Evolutionary conservation across 2,797 vertebrate genomes (phyloP).

Genomic region (Pseudomugil gertrudae): DNA sequence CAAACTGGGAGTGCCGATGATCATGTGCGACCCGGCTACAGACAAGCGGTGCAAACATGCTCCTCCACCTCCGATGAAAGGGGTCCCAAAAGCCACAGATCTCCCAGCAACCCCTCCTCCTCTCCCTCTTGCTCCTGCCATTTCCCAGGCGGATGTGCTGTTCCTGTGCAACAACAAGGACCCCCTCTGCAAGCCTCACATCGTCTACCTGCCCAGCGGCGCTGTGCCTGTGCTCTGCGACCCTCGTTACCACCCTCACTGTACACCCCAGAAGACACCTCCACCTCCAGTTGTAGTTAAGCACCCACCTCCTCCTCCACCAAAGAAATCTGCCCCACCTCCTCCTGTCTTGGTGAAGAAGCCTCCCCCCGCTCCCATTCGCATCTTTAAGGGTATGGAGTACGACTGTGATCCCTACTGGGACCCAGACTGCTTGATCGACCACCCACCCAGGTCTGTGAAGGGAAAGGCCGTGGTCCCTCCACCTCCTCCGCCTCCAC

Average conservation of each 20-base stretch:
- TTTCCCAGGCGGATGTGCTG: conserved; percentile 79
- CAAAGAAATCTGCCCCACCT: conserved; percentile 56
- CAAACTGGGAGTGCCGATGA: conserved; percentile 75
- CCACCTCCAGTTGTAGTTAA: conserved; percentile 30
- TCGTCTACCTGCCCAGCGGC: conserved; percentile 81
- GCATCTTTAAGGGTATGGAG: conserved; percentile 80
- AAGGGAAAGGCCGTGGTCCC: conserved; percentile 68
- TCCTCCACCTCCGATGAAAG: conserved; percentile 62
- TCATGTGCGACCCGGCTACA: conserved; percentile 78
- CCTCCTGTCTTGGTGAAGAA: conserved; percentile 69
- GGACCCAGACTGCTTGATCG: conserved; percentile 85
- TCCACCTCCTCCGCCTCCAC: conserved; percentile 53
- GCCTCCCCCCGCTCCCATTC: conserved; percentile 63
- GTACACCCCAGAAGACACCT: conserved; percentile 69
- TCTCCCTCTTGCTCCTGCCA: conserved; percentile 41
- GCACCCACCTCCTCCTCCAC: conserved; percentile 53
- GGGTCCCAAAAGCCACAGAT: conserved; percentile 45
- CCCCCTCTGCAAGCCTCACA: conserved; percentile 83
- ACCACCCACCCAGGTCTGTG: conserved; percentile 74
- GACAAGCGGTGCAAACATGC: conserved; percentile 78
- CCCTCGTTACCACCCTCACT: conserved; percentile 81
- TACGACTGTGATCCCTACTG: conserved; percentile 86
- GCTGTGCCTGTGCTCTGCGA: conserved; percentile 82
- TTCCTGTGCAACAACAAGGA: conserved; percentile 82
- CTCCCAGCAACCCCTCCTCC: conserved; percentile 32